Evolutionary conservation across 2,113 vertebrate genomes (phyloP).

Genomic region (Heterochromis multidens): DNA sequence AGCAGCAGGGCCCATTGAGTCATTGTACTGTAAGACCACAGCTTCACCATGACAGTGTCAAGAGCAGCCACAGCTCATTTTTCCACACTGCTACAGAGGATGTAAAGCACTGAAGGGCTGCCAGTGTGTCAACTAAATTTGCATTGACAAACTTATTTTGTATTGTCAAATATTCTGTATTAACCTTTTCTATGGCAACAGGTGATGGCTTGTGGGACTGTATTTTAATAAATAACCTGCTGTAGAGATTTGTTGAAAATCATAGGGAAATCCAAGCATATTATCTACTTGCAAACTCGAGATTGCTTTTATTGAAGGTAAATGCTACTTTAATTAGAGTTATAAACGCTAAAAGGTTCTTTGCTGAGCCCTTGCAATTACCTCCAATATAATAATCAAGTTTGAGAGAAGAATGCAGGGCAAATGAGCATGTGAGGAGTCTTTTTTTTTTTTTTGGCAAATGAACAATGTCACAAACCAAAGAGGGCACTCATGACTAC

Average conservation of each 20-base stretch:
- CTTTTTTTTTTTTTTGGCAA: slow-evolving; percentile 27
- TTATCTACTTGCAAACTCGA: slow-evolving; percentile 15
- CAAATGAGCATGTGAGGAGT: neutral
- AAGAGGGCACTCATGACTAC: slow-evolving; percentile 60
- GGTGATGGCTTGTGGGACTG: slow-evolving; percentile 35
- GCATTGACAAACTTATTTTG: slow-evolving; percentile 57
- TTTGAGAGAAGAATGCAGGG: neutral
- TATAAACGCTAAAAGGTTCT: neutral
- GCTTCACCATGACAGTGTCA: slow-evolving; percentile 54
- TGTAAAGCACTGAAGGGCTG: slow-evolving; percentile 63
- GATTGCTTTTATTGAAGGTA: slow-evolving; percentile 20
- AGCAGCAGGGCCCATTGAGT: slow-evolving; percentile 55
- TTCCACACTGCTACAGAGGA: slow-evolving; percentile 43
- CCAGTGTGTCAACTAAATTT: slow-evolving; percentile 41
- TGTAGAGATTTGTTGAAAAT: slow-evolving; percentile 21
- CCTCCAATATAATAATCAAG: slow-evolving; percentile 18
- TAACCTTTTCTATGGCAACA: slow-evolving; percentile 59
- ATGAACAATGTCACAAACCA: slow-evolving; percentile 60
- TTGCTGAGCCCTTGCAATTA: neutral
- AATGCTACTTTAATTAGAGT: slow-evolving; percentile 1
- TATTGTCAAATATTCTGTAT: slow-evolving; percentile 66
- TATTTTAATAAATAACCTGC: slow-evolving; percentile 53
- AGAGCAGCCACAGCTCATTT: slow-evolving; percentile 48
- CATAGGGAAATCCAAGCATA: neutral
- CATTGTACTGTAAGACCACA: slow-evolving; percentile 58